phyloP scores from a whole-genome alignment of 2,888 invertebrate genomes.

The Melikaiella ostensackeni region DNA sequence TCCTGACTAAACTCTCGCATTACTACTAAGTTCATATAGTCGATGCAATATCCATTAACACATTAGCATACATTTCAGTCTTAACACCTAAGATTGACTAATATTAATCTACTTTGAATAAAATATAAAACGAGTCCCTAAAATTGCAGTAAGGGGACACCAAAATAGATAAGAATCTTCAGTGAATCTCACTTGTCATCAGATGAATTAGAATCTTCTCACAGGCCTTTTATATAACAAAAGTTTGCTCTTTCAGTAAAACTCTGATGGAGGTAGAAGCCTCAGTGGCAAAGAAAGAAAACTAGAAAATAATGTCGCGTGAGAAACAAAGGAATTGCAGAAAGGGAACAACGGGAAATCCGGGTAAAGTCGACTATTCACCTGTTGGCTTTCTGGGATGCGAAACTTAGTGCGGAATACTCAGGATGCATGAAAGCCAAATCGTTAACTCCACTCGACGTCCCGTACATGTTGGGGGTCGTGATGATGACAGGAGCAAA shows the following conservation, averaged over 20 bases:
- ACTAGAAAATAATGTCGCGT: conserved; percentile 18
- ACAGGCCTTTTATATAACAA: neutral
- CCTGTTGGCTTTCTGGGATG: conserved; percentile 31
- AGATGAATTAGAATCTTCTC: neutral
- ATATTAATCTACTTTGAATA: neutral
- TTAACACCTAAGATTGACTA: neutral
- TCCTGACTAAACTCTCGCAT: conserved; percentile 8
- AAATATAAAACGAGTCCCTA: too few relatives aligned
- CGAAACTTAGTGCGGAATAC: conserved; percentile 25
- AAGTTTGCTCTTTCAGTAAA: neutral
- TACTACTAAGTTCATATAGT: conserved; percentile 2
- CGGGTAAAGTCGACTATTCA: conserved; percentile 31
- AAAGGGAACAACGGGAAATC: conserved; percentile 30
- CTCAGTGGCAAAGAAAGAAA: conserved; percentile 5
- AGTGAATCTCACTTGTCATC: neutral
- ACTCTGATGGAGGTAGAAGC: neutral
- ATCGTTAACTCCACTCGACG: conserved; percentile 23
- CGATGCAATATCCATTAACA: neutral
- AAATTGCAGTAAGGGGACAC: too few relatives aligned
- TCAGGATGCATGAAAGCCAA: conserved; percentile 28
- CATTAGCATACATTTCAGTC: neutral
- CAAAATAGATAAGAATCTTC: neutral
- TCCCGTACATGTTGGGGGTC: conserved; percentile 4
- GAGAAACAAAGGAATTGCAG: conserved; percentile 19
- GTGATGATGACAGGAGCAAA: conserved; percentile 22